Evolutionary conservation across 1,140 invertebrate species (phyloP).

Genomic region (Procambarus virginalis): DNA sequence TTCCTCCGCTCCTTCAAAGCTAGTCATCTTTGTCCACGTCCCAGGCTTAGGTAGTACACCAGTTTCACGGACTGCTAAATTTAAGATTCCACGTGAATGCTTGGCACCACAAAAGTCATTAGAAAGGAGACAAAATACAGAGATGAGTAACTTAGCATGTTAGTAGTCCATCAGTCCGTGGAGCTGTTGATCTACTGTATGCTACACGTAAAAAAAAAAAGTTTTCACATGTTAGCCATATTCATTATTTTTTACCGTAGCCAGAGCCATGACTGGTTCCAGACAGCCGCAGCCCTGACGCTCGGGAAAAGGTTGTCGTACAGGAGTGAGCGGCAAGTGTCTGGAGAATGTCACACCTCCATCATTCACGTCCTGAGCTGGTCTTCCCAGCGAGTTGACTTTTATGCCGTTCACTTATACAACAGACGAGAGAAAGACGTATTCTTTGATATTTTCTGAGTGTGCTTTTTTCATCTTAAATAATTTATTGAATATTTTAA

Average conservation of each 20-base stretch:
- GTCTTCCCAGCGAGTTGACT: background rate
- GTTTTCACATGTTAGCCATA: slow-evolving; percentile 48
- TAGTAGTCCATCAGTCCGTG: background rate
- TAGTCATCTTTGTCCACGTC: slow-evolving; percentile 48
- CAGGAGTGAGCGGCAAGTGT: background rate
- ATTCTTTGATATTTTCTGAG: background rate
- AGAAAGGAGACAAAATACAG: no score
- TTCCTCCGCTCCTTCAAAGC: slow-evolving; percentile 44
- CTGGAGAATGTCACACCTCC: slow-evolving; percentile 11
- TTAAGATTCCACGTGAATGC: no score
- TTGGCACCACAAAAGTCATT: no score
- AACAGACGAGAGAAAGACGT: background rate
- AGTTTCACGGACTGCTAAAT: slow-evolving; percentile 23
- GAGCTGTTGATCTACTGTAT: slow-evolving; percentile 14
- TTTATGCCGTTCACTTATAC: background rate
- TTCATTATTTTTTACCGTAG: slow-evolving; percentile 48
- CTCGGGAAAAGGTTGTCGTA: background rate
- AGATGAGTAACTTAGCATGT: no score
- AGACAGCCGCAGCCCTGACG: background rate
- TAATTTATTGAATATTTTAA: background rate
- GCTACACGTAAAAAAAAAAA: slow-evolving; percentile 27
- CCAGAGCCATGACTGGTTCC: slow-evolving; percentile 22
- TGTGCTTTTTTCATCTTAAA: background rate
- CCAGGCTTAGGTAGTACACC: slow-evolving; percentile 27
- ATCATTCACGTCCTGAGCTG: background rate